phyloP scores from a whole-genome alignment of 2,113 vertebrate genomes.

The Camelus bactrianus region DNA sequence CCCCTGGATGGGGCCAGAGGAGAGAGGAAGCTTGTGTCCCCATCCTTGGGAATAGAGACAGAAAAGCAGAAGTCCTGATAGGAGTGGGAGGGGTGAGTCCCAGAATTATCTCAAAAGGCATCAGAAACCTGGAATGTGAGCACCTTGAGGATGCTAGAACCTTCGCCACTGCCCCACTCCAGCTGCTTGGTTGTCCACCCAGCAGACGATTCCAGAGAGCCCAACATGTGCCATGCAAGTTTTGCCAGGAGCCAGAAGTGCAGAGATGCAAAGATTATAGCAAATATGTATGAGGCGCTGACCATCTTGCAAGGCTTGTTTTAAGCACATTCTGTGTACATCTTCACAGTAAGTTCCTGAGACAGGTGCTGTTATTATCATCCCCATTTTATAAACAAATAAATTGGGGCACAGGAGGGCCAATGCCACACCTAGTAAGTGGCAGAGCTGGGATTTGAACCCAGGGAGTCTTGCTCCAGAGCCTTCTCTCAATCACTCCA shows the following conservation, averaged over 20 bases:
- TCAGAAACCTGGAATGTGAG: neutral
- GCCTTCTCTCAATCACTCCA: neutral
- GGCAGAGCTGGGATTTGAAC: neutral
- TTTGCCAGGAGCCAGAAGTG: neutral
- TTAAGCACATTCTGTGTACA: neutral
- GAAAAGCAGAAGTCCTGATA: neutral
- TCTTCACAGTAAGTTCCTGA: neutral
- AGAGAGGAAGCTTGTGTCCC: neutral
- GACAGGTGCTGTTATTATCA: neutral
- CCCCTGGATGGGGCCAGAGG: neutral
- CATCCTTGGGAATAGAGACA: neutral
- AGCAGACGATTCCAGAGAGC: neutral
- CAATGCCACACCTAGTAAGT: neutral
- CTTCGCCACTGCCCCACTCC: neutral
- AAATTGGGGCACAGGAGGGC: neutral
- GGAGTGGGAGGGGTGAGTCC: neutral
- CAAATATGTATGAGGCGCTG: neutral
- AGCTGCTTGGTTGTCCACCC: neutral
- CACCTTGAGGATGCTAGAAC: neutral
- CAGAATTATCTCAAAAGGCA: rapidly evolving
- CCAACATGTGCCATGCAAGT: neutral
- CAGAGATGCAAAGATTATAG: neutral
- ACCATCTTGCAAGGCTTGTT: neutral
- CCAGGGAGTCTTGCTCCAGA: neutral
- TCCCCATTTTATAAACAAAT: neutral